Evolutionary conservation across 2,797 vertebrate species (phyloP), one percentile per base, ranked within the genome.

Genomic region (Sebastes itinus): DNA sequence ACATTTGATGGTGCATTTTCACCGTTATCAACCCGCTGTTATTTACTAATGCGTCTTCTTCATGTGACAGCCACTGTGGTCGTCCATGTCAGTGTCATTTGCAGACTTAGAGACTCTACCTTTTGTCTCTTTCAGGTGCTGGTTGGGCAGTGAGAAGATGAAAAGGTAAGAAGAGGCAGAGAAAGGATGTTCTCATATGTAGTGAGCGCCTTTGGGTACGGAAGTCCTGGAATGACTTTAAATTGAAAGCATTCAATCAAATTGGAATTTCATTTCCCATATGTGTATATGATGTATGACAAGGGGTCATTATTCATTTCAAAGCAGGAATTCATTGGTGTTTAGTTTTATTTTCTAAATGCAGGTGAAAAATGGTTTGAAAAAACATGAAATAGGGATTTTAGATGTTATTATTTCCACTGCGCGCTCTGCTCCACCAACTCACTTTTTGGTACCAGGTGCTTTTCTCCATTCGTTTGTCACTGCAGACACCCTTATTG

Each of bases 1-100:
- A 89, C 90, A 90, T 95, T 93, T 95, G 94, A 96, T 94, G 92
- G 92, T 91, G 94, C 92, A 71, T 95, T 94, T 92, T 87, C 89
- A 75, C 89, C 80, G 87, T 95, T 95, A 96, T 95, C 95, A 93
- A 91, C 77, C 90, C 81, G 69, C 86, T 67, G 92, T 95, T 96
- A 95, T 96, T 95, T 94, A 95, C 93, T 92, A 81, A 90, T 87
- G 84, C 42, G 88, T 94, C 93, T 95, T 91, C 81, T 82, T 80
- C 76, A 63, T 81, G 88, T 80, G 89, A 90, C 85, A 87, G 77
- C 81, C 25, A 22, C 75, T 20, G 76, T 65, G 74, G 32, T 71
- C 42, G 70, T 70, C 70, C n/a, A 25, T 7, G 59, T 77, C 72
- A 4, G 42, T 20, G 52, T 64, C 77, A 20, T 42, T 38, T 38